phyloP scores from a whole-genome alignment of 2,888 invertebrate species.

The Mayetiola destructor region DNA sequence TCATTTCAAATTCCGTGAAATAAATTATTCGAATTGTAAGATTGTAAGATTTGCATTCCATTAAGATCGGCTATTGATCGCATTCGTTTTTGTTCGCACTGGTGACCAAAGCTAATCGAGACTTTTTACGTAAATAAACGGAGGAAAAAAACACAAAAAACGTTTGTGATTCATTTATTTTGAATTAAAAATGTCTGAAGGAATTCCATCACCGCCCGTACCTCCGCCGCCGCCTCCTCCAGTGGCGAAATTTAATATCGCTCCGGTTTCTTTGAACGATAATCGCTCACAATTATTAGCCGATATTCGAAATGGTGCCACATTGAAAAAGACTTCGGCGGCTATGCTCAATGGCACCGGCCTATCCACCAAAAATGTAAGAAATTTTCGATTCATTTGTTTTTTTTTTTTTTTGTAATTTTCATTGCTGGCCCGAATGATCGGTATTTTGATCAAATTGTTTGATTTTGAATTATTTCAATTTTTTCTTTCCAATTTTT shows the following conservation, averaged over 20 bases:
- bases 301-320: not conserved
- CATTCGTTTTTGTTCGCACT: too few species aligned
- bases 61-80: not conserved
- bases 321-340: not conserved
- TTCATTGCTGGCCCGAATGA: not conserved
- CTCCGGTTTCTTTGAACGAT: not conserved
- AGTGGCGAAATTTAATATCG: slow-evolving; percentile 14
- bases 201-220: too few species aligned
- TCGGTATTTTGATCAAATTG: not conserved
- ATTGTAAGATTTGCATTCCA: not conserved
- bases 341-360: not conserved
- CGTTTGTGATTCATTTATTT: not conserved
- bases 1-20: not conserved
- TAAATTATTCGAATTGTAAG: not conserved
- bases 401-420: not conserved
- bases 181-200: too few species aligned
- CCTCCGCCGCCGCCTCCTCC: slow-evolving; percentile 17
- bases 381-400: too few species aligned
- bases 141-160: not conserved
- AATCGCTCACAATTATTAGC: not conserved
- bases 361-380: not conserved
- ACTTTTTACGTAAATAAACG: too few species aligned
- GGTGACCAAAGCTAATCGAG: too few species aligned
- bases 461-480: not conserved
- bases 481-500: not conserved